A percentile compares a stretch with the other conserved stretches of the same genome.
phyloP scores from a whole-genome alignment of 2,113 vertebrate species.

The Platycercus adscitus region DNA sequence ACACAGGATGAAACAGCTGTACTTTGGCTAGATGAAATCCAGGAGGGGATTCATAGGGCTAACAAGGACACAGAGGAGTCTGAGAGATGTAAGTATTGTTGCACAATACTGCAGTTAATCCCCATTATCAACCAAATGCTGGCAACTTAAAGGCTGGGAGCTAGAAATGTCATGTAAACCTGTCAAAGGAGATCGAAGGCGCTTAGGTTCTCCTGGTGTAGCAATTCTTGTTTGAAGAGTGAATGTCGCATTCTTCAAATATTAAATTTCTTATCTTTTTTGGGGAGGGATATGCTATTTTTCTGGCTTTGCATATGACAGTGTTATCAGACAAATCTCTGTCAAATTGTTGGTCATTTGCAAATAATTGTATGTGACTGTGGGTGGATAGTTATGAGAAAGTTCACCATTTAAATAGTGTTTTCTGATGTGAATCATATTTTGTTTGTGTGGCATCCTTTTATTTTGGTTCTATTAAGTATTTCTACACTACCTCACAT shows the following conservation, averaged over 20 bases:
- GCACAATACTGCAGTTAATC: not conserved
- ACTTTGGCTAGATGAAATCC: conserved; percentile 98
- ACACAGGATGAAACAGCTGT: conserved; percentile 94
- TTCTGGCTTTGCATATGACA: not conserved
- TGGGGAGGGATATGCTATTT: not conserved
- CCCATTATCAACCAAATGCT: not conserved
- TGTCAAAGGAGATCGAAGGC: not conserved
- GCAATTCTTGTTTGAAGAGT: not conserved
- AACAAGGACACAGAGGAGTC: conserved; percentile 93
- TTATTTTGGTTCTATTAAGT: not conserved
- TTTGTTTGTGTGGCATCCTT: not conserved
- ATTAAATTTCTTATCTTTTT: not conserved
- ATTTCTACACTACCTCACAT: not conserved
- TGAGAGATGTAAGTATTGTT: conserved; percentile 81
- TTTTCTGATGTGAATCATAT: not conserved
- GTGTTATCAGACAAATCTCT: not conserved
- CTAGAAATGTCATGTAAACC: not conserved
- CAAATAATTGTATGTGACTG: not conserved
- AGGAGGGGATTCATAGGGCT: conserved; percentile 86
- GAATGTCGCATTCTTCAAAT: not conserved
- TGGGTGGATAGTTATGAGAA: not conserved
- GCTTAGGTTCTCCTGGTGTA: not conserved
- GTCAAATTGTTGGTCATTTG: not conserved
- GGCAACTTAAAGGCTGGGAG: not conserved
- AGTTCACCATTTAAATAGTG: not conserved